These are phyloP conservation scores for Cylindroiulus punctatus DNA, from an alignment of 2,888 invertebrate species.

Conservation along the genomic window DNA sequence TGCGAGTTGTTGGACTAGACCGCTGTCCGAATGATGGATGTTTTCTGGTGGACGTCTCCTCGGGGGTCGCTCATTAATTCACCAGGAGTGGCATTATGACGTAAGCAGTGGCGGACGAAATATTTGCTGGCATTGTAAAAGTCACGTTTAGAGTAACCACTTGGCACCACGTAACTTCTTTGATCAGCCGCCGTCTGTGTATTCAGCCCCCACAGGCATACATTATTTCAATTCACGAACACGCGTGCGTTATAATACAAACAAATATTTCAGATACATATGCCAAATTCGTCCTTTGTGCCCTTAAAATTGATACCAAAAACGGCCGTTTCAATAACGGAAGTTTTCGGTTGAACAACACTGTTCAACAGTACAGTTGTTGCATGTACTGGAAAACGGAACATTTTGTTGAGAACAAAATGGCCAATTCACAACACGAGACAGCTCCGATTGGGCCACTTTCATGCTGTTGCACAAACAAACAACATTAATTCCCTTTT, in stretches of 20 bases:
- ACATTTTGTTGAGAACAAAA: neutral
- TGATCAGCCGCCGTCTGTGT: conserved; percentile 38
- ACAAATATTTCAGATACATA: conserved; percentile 19
- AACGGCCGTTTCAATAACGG: neutral
- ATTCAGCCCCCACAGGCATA: neutral
- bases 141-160: conserved; percentile 42
- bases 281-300: neutral
- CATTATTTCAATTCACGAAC: no score
- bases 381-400: neutral
- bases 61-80: conserved; percentile 52
- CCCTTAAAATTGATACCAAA: neutral
- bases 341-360: neutral
- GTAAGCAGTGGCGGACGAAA: neutral
- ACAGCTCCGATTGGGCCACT: neutral
- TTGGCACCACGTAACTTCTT: conserved; percentile 39
- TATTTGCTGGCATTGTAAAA: conserved; percentile 44
- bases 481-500: conserved; percentile 10
- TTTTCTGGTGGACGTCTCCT: neutral
- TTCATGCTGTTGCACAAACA: neutral
- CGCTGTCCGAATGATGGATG: conserved; percentile 51
- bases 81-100: conserved; percentile 46
- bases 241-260: neutral
- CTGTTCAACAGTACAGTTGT: neutral
- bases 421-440: neutral
- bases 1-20: neutral